Evolutionary conservation across 2,113 vertebrate species (phyloP).

Genomic region (Eulemur macaco): DNA sequence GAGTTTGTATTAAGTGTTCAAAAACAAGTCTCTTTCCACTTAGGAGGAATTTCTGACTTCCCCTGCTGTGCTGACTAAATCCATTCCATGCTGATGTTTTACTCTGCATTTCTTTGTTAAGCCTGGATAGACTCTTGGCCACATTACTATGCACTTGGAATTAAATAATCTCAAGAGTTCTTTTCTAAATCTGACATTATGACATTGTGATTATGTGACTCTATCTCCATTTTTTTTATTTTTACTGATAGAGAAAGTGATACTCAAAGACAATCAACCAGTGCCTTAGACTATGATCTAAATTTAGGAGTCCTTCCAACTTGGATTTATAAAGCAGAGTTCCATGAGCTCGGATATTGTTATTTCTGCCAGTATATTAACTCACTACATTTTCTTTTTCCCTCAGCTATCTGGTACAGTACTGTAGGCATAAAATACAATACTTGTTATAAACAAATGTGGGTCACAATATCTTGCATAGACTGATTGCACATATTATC

Average conservation of each 20-base stretch:
- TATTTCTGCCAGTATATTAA: not conserved
- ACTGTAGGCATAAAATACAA: not conserved
- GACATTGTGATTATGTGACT: not conserved
- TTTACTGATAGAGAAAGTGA: not conserved
- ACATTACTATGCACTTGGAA: not conserved
- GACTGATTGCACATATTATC: not conserved
- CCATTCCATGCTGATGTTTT: not conserved
- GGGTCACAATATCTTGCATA: not conserved
- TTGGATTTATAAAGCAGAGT: not conserved
- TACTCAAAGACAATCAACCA: not conserved
- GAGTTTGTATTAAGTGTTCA: not conserved
- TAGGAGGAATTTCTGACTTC: not conserved
- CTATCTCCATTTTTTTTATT: not conserved
- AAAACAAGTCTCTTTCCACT: not conserved
- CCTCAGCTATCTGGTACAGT: not conserved
- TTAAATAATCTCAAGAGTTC: constrained; percentile 6
- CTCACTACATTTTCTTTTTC: not conserved
- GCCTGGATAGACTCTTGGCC: not conserved
- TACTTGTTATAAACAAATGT: not conserved
- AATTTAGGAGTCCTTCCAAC: constrained; percentile 10
- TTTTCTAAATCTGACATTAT: not conserved
- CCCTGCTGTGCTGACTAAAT: not conserved
- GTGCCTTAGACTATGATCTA: not conserved
- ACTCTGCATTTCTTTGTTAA: not conserved
- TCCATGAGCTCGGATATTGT: not conserved